Conservation (phyloP, 2,113 vertebrate genomes). For the Actenoides lindsayi region DNA sequence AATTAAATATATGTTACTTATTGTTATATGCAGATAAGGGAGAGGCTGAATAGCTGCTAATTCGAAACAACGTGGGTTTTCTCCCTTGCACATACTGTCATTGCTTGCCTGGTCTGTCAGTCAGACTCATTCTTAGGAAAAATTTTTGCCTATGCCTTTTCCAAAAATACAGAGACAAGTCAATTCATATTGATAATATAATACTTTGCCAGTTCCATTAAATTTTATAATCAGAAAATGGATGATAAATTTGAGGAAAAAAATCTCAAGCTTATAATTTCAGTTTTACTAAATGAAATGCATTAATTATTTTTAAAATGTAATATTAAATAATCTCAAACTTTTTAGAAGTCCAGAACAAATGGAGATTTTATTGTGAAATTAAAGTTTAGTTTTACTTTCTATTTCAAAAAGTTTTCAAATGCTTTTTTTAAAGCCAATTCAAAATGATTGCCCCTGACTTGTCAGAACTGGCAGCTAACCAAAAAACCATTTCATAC, state of each 20-base stretch:
- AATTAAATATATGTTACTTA: neutral
- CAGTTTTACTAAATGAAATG: neutral
- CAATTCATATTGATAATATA: neutral
- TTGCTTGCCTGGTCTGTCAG: neutral
- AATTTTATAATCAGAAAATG: neutral
- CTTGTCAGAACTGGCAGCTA: neutral
- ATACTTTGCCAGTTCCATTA: neutral
- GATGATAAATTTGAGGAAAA: neutral
- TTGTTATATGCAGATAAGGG: neutral
- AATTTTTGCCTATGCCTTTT: neutral
- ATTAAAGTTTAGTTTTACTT: neutral
- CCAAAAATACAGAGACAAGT: neutral
- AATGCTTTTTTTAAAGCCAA: neutral
- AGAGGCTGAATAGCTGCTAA: neutral
- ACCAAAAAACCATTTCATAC: neutral
- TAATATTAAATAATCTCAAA: neutral
- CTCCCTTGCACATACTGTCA: neutral
- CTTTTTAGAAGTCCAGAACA: neutral
- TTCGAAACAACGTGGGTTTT: accelerated
- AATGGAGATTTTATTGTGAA: neutral
- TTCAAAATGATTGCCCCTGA: neutral
- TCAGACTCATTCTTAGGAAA: neutral
- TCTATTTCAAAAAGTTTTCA: neutral
- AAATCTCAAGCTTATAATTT: neutral
- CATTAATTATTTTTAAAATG: neutral